phyloP scores from a whole-genome alignment of 2,113 vertebrate genomes.

The Dasyurus viverrinus region DNA sequence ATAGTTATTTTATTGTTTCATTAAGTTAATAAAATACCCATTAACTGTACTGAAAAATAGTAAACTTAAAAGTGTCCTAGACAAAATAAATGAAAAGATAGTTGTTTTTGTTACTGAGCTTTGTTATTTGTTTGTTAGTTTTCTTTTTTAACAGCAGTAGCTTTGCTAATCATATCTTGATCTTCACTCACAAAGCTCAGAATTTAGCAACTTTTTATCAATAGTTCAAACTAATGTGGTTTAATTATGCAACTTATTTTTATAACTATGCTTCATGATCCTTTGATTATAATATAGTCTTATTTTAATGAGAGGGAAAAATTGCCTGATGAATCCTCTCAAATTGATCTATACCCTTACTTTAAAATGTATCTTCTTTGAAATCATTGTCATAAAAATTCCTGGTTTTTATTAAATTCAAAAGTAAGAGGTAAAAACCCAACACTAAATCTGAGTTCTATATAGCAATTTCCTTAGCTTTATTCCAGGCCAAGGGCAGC shows the following conservation, averaged over 20 bases:
- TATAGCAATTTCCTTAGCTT: background rate
- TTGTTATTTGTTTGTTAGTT: background rate
- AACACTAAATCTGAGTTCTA: background rate
- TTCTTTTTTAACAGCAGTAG: background rate
- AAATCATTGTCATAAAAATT: background rate
- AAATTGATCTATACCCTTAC: conserved; percentile 44
- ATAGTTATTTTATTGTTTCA: background rate
- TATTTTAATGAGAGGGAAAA: conserved; percentile 60
- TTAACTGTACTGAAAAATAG: conserved; percentile 1
- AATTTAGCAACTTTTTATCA: conserved; percentile 53
- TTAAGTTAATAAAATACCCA: conserved; percentile 12
- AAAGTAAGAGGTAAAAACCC: conserved; percentile 14
- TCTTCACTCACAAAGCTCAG: conserved; percentile 30
- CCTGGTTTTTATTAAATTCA: background rate
- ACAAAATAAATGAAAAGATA: conserved; percentile 30
- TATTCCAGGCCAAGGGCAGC: background rate
- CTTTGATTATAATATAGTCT: conserved; percentile 50
- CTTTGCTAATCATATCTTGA: conserved; percentile 33
- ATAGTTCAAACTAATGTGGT: conserved; percentile 34
- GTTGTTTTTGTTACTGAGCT: background rate
- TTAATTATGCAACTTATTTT: conserved; percentile 65
- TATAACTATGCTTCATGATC: conserved; percentile 27
- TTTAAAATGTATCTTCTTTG: conserved; percentile 34
- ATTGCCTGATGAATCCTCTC: conserved; percentile 13
- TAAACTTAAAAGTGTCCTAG: conserved; percentile 17